A percentile compares a stretch with the other conserved stretches of the same genome.
Conservation (phyloP, 2,888 invertebrate genomes). For the Hololepta plana region DNA sequence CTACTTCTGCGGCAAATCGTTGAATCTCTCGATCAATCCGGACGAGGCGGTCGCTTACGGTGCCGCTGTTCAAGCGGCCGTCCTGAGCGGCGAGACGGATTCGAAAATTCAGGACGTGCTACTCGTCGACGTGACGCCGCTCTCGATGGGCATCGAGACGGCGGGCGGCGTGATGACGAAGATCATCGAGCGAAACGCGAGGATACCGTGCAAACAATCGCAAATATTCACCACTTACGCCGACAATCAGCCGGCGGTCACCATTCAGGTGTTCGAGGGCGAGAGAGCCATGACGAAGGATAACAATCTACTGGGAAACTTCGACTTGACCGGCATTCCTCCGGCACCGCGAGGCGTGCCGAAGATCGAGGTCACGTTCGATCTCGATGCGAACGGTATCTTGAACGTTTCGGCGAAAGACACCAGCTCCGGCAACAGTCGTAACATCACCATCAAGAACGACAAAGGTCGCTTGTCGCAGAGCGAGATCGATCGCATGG, state of each 20-base stretch:
- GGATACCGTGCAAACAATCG: constrained; percentile 36
- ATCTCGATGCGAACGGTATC: constrained; percentile 58
- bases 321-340: constrained; percentile 50
- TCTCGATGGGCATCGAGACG: constrained; percentile 61
- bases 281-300: constrained; percentile 69
- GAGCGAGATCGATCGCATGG: constrained; percentile 66
- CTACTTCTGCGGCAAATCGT: constrained; percentile 45
- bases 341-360: constrained; percentile 50
- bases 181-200: constrained; percentile 36
- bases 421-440: constrained; percentile 41
- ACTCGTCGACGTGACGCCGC: constrained; percentile 46
- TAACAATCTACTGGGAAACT: constrained; percentile 49
- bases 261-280: constrained; percentile 44
- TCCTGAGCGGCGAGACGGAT: constrained; percentile 32
- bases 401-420: constrained; percentile 38
- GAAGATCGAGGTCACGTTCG: constrained; percentile 52
- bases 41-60: constrained; percentile 26
- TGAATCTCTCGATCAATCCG: constrained; percentile 24
- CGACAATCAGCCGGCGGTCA: constrained; percentile 46
- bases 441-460: constrained; percentile 66
- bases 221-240: constrained; percentile 47
- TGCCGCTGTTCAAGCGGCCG: constrained; percentile 23
- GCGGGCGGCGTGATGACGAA: constrained; percentile 64
- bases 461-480: constrained; percentile 66
- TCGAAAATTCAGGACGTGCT: constrained; percentile 56